Conservation (phyloP, 2,888 invertebrate species). For the Cephus pygmeus region DNA sequence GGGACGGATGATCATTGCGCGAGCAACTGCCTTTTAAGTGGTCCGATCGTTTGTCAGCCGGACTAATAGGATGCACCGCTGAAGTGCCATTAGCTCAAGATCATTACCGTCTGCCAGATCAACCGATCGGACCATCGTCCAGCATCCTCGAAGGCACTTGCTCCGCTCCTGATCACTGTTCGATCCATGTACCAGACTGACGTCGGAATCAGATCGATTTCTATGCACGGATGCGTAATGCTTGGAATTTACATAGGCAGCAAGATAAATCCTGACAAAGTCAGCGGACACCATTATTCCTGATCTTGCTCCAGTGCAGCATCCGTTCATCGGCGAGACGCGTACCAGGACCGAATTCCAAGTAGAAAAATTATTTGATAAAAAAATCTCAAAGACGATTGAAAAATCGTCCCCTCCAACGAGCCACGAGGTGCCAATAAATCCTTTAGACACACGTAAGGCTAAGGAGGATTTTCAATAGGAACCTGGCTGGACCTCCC, state of each 20-base stretch:
- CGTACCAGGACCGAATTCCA: not conserved
- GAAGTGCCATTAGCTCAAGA: slow-evolving; percentile 11
- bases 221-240: not conserved
- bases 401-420: too few relatives aligned
- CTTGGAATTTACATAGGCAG: not conserved
- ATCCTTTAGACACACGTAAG: not conserved
- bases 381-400: too few relatives aligned
- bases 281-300: not conserved
- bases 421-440: not conserved
- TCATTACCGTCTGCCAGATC: not conserved
- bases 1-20: slow-evolving; percentile 39
- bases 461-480: not conserved
- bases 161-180: too few relatives aligned
- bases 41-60: slow-evolving; percentile 40
- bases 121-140: not conserved
- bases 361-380: too few relatives aligned
- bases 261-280: not conserved
- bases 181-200: too few relatives aligned
- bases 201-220: too few relatives aligned
- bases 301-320: not conserved
- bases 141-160: not conserved
- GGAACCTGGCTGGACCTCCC: not conserved
- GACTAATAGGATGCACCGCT: slow-evolving; percentile 22
- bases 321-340: not conserved
- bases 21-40: slow-evolving; percentile 39